Percentiles rank a stretch among this genome's conserved stretches.
Evolutionary conservation across 2,888 invertebrate species (phyloP).

Genomic region (Nycteola revayana): DNA sequence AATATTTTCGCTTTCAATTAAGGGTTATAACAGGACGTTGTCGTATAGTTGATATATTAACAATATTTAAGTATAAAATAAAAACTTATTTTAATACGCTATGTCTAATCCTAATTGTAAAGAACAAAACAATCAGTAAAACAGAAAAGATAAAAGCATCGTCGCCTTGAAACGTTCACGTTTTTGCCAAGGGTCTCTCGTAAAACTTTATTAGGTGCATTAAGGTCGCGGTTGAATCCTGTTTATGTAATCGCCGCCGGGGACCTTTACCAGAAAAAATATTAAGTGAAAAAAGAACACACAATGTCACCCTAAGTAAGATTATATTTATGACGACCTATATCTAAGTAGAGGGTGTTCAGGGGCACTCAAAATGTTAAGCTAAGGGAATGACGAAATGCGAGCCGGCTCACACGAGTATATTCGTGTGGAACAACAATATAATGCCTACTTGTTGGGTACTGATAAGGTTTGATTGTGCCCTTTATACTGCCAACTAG

Average conservation of each 20-base stretch:
- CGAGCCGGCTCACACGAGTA: no score
- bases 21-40: no score
- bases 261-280: conserved; percentile 78
- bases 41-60: no score
- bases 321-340: conserved; percentile 62
- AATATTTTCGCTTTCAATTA: no score
- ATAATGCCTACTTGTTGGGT: conserved; percentile 18
- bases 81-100: conserved; percentile 29
- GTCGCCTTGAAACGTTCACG: conserved; percentile 78
- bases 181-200: conserved; percentile 78
- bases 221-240: conserved; percentile 81
- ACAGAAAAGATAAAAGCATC: conserved; percentile 79
- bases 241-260: conserved; percentile 80
- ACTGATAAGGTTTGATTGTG: conserved; percentile 33
- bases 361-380: conserved; percentile 40
- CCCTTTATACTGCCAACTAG: no score
- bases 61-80: neutral
- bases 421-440: conserved; percentile 29
- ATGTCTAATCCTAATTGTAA: conserved; percentile 60
- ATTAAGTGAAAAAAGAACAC: conserved; percentile 79
- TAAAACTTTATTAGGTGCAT: conserved; percentile 81
- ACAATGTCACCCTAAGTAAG: conserved; percentile 67
- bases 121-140: conserved; percentile 76
- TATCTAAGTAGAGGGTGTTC: conserved; percentile 43
- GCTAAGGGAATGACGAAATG: conserved; percentile 38